Conservation (phyloP, 2,113 vertebrate species). For the Salvelinus sp. region DNA sequence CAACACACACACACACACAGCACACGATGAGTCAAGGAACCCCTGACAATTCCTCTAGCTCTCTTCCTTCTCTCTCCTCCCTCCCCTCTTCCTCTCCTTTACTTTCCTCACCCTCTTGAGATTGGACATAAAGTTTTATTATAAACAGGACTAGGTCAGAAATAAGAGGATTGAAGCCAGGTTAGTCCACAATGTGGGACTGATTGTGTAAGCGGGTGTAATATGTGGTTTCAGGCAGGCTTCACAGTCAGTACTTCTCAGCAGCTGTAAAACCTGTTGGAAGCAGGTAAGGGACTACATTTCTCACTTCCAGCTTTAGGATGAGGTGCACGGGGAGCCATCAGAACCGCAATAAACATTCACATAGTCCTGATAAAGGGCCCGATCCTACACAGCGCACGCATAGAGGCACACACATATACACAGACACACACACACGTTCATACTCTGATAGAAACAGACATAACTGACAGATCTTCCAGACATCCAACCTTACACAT, state of each 20-base stretch:
- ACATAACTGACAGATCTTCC: background rate
- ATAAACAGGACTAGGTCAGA: slow-evolving; percentile 67
- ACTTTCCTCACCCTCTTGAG: slow-evolving; percentile 40
- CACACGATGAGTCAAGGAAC: slow-evolving; percentile 31
- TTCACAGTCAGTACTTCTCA: slow-evolving; percentile 57
- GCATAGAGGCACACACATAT: slow-evolving; percentile 5
- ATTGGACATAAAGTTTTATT: slow-evolving; percentile 68
- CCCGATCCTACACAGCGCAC: background rate
- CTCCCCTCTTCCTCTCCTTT: slow-evolving; percentile 40
- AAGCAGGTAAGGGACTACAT: slow-evolving; percentile 52
- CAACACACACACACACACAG: no score
- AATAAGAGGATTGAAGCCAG: slow-evolving; percentile 50
- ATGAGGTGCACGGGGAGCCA: slow-evolving; percentile 62
- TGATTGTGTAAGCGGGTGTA: slow-evolving; percentile 34
- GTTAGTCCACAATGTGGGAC: slow-evolving; percentile 24
- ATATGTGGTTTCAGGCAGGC: slow-evolving; percentile 58
- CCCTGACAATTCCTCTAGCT: background rate
- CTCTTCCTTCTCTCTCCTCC: slow-evolving; percentile 20
- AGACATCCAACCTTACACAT: background rate
- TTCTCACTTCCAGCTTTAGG: slow-evolving; percentile 55
- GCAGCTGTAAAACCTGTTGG: slow-evolving; percentile 57
- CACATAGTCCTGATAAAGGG: slow-evolving; percentile 10
- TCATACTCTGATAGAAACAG: background rate
- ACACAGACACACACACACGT: background rate
- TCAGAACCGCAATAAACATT: slow-evolving; percentile 57